A percentile compares a stretch with the other conserved stretches of the same genome.
Evolutionary conservation across 2,797 vertebrate genomes (phyloP).

Genomic region (Dromococcyx pavoninus): DNA sequence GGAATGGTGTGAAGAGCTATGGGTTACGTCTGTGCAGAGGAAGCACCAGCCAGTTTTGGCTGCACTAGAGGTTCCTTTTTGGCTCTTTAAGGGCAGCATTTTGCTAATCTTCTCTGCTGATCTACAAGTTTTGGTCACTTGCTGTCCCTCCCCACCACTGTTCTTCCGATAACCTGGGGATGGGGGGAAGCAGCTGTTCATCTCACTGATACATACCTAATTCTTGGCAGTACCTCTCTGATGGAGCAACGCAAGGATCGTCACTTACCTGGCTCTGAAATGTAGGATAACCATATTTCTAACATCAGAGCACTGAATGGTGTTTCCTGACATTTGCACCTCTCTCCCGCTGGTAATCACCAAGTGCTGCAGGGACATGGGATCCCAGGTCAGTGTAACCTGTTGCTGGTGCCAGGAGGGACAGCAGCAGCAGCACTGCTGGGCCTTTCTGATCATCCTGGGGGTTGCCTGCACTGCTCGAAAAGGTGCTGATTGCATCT

Average conservation of each 20-base stretch:
- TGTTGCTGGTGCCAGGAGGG: not conserved
- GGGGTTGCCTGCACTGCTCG: not conserved
- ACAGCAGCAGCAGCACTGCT: not conserved
- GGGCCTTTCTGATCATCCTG: not conserved
- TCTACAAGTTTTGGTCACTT: not conserved
- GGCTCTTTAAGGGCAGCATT: not conserved
- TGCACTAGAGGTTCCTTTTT: not conserved
- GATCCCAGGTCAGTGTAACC: not conserved
- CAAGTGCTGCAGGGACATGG: not conserved
- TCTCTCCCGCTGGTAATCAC: not conserved
- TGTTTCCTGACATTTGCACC: not conserved
- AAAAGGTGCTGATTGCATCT: not conserved
- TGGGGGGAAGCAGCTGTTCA: not conserved
- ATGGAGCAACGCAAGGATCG: accelerated
- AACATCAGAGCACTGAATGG: not conserved
- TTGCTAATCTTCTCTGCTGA: not conserved
- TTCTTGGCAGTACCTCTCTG: not conserved
- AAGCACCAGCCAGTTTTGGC: not conserved
- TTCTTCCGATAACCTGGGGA: not conserved
- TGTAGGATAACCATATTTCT: not conserved
- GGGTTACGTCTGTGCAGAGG: not conserved
- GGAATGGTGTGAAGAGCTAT: not conserved
- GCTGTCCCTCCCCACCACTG: not conserved
- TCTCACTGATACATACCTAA: not conserved
- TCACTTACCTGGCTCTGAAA: not conserved